Evolutionary conservation across 2,797 vertebrate genomes (phyloP), one percentile per base, ranked within the genome.

Genomic region (Peromyscus nudipes): DNA sequence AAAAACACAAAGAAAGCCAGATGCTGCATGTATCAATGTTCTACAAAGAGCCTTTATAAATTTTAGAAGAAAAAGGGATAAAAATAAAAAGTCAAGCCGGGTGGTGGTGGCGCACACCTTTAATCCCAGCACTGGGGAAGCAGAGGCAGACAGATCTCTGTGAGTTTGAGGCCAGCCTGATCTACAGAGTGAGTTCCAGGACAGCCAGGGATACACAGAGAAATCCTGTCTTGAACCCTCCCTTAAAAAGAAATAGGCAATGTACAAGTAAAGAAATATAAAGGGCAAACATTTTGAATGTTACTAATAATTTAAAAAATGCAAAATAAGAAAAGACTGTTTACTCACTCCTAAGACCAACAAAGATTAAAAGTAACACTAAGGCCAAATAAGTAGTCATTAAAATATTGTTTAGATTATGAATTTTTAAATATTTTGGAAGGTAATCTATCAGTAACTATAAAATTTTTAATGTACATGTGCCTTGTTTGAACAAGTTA

Each of bases 401-500:
- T 92, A 86, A 69, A 64, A 23, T 55, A 79, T 64, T 64, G 55
- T 73, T 69, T 73, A 87, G 10, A 91, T 77, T 84, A 91, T 46
- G 25, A 49, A 65, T 88, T 95, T 85, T 57, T 34, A 91, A 93
- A 80, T 75, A 75, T 91, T 97, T 94, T 89, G 29, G 37, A 77
- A 37, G 12, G 6, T 62, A 91, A 91, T 57, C 43, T 91, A 11
- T 96, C 1, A 83, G 43, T 73, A 19, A n/a, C 27, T 75, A 76
- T 71, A 73, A 43, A 75, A 9, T 23, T 57, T 75, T 88, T 19
- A 43, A 76, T 93, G 49, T 65, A 2, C 75, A 2, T 77, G 52
- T 90, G 37, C 37, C 57, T 80, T 96, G 27, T 92, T 93, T 95
- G 23, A 96, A 67, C n/a, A 96, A 31, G 40, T 92, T 73, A 31